Evolutionary conservation across 2,113 vertebrate species (phyloP), one percentile per base, ranked within the genome.

Genomic region (Microcebus ravelobensis): DNA sequence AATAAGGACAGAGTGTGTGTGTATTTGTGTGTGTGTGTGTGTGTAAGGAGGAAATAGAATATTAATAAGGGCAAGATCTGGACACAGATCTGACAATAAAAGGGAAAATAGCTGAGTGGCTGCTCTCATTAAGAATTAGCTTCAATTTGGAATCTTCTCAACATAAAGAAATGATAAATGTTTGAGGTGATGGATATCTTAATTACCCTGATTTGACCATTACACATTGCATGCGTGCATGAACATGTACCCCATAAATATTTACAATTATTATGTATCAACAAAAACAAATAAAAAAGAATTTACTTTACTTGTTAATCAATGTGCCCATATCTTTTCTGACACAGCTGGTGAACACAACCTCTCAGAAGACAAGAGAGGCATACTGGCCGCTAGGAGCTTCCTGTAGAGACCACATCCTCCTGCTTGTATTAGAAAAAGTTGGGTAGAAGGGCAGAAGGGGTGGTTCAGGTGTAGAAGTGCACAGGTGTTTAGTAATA

Each of bases 41-140:
- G 5, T 9, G 23, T 10, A 83, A 82, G 15, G 29, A 87, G 48
- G n/a, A 94, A 86, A 79, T 20, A 5, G 18, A 42, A 65, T 39
- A 90, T 65, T 74, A 87, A 79, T 79, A 82, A 87, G 82, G 81
- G 65, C 45, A 61, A 94, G 13, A 36, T 20, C 84, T 57, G 10
- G 67, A 92, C 50, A 67, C 48, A 67, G 39, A 52, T 79, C 11
- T 93, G 25, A 96, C 45, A 48, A 5, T 65, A 36, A 95, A 90
- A 82, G 29, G 82, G 87, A 89, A 87, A 84, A 65, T 8, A 65
- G 9, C n/a, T 14, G 68, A 96, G 31, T 52, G 9, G 23, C 50
- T 80, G 5, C 50, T 42, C 42, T 96, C 57, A 83, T 84, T 85
- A 61, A 84, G 8, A 96, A 70, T 96, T 67, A 85, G 90, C 52